Conservation (phyloP, 2,113 vertebrate genomes). For the Pipa parva region DNA sequence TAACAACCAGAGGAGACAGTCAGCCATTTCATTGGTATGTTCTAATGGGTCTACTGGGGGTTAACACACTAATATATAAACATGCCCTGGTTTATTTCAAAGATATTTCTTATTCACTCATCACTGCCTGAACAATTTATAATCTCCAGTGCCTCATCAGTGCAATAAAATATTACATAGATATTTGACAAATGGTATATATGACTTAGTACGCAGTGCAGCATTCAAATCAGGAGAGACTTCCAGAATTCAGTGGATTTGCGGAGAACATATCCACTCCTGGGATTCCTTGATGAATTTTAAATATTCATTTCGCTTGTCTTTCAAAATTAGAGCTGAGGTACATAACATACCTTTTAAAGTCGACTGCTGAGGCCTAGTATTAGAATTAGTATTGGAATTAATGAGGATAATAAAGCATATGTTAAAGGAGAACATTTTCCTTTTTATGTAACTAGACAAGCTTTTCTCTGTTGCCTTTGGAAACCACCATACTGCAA, state of each 20-base stretch:
- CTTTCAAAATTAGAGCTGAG: conserved; percentile 31
- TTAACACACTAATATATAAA: conserved; percentile 23
- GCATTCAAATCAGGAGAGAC: conserved; percentile 14
- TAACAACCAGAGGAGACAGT: neutral
- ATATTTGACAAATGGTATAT: conserved; percentile 7
- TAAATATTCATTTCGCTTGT: conserved; percentile 26
- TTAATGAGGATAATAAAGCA: no score
- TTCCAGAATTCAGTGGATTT: conserved; percentile 27
- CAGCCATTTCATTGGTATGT: conserved; percentile 3
- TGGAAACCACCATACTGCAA: no score
- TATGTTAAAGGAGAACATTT: no score
- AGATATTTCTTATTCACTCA: conserved; percentile 20
- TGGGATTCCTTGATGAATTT: conserved; percentile 26
- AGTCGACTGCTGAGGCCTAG: no score
- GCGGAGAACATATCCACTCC: conserved; percentile 26
- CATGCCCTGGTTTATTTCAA: conserved; percentile 28
- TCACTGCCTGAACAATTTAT: conserved; percentile 18
- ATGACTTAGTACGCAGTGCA: neutral
- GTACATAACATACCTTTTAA: no score
- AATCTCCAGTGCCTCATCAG: conserved; percentile 15
- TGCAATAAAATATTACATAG: conserved; percentile 27
- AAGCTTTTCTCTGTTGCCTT: no score
- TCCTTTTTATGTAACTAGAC: no score
- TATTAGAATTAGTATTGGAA: no score
- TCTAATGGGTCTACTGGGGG: conserved; percentile 12